Percentiles rank a stretch among this genome's conserved stretches.
Evolutionary conservation across 2,113 vertebrate genomes (phyloP).

Genomic region (Morone saxatilis): DNA sequence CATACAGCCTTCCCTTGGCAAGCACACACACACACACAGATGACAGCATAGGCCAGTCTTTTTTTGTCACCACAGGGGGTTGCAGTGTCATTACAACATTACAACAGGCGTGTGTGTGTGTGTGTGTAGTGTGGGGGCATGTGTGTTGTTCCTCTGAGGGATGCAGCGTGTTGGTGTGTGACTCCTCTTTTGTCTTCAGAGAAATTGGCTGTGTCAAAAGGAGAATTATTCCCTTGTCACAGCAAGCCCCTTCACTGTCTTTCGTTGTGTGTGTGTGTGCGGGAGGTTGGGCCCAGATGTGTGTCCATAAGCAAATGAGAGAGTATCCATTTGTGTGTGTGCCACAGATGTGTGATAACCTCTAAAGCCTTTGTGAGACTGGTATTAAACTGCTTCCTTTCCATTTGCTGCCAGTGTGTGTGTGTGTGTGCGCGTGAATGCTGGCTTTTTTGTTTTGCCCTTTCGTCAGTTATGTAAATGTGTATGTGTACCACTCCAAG

Average conservation of each 20-base stretch:
- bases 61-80: slow-evolving; percentile 56
- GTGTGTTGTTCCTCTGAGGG: slow-evolving; percentile 35
- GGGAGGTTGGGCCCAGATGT: slow-evolving; percentile 13
- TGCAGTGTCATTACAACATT: slow-evolving; percentile 48
- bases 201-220: slow-evolving; percentile 58
- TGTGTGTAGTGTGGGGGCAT: neutral
- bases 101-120: slow-evolving; percentile 25
- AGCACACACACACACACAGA: slow-evolving; percentile 32
- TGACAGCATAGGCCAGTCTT: slow-evolving; percentile 42
- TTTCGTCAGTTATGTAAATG: slow-evolving; percentile 43
- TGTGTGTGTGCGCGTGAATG: slow-evolving; percentile 1
- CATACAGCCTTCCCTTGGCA: slow-evolving; percentile 27
- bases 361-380: slow-evolving; percentile 25
- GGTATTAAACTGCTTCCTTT: slow-evolving; percentile 42
- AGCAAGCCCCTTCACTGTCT: slow-evolving; percentile 30
- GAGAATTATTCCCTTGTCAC: slow-evolving; percentile 64
- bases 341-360: slow-evolving; percentile 58
- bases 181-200: slow-evolving; percentile 68
- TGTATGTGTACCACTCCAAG: slow-evolving; percentile 22
- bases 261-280: neutral
- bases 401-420: slow-evolving; percentile 31
- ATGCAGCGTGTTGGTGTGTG: slow-evolving; percentile 47
- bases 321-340: slow-evolving; percentile 34
- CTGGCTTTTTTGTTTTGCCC: neutral
- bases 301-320: neutral